Percentiles rank a stretch among this genome's conserved stretches.
Evolutionary conservation across 2,113 vertebrate species (phyloP).

Genomic region (Mirounga angustirostris): DNA sequence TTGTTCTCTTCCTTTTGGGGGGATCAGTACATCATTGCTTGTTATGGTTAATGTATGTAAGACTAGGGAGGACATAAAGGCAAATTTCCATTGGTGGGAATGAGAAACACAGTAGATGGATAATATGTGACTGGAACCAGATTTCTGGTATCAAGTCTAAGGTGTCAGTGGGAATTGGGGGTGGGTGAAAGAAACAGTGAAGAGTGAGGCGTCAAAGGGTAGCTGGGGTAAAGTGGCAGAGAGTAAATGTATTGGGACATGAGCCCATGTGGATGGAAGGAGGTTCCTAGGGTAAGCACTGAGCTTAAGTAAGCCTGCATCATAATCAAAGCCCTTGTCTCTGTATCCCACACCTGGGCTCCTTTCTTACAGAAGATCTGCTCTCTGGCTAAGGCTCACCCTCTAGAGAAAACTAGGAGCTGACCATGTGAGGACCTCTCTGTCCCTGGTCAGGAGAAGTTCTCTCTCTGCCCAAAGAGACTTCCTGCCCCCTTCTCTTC

Average conservation of each 20-base stretch:
- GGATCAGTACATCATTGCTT: neutral
- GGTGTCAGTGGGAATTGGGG: neutral
- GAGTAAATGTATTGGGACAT: neutral
- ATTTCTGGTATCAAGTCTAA: neutral
- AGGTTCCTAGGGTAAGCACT: neutral
- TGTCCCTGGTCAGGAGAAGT: neutral
- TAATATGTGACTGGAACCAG: neutral
- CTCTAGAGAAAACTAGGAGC: neutral
- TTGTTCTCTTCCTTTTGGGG: neutral
- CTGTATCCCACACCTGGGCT: neutral
- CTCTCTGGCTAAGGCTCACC: neutral
- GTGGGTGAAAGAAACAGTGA: neutral
- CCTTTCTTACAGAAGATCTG: neutral
- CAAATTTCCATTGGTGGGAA: neutral
- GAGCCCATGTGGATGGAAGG: rapidly evolving
- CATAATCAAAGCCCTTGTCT: neutral
- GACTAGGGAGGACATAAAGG: neutral
- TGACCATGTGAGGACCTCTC: too few relatives aligned
- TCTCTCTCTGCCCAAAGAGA: neutral
- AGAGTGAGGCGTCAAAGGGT: too few relatives aligned
- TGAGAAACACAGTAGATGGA: neutral
- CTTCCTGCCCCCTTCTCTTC: neutral
- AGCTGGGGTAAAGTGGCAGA: neutral
- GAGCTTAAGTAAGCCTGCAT: neutral
- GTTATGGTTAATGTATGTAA: neutral